Evolutionary conservation across 2,113 vertebrate species (phyloP).

Genomic region (Carassius auratus): DNA sequence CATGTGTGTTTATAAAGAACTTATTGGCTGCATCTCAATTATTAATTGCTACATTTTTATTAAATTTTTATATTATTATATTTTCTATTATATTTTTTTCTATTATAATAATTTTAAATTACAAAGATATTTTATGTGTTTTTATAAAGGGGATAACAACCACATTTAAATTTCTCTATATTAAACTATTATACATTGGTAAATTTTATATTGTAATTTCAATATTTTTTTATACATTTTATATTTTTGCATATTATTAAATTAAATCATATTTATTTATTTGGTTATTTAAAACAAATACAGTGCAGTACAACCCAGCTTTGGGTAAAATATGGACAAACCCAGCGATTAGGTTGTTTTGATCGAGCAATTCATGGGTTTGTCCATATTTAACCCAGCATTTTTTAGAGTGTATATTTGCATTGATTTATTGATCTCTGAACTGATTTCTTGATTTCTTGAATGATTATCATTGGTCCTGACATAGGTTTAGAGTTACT

Average conservation of each 20-base stretch:
- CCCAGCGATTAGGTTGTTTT: too few relatives aligned
- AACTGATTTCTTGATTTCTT: not conserved
- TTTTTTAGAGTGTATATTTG: not conserved
- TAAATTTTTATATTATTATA: not conserved
- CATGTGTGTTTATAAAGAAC: not conserved
- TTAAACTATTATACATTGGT: too few relatives aligned
- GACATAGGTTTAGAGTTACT: not conserved
- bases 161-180: not conserved
- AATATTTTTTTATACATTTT: too few relatives aligned
- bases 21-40: not conserved
- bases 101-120: not conserved
- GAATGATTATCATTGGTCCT: not conserved
- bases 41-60: not conserved
- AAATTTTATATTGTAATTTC: too few relatives aligned
- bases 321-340: too few relatives aligned
- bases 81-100: not conserved
- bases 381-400: too few relatives aligned
- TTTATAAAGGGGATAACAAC: not conserved
- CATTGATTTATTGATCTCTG: not conserved
- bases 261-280: not conserved
- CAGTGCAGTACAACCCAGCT: too few relatives aligned
- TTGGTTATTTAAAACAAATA: not conserved
- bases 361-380: too few relatives aligned
- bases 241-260: too few relatives aligned
- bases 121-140: not conserved